These are phyloP conservation scores for Montipora cactus DNA, from an alignment of 64 coral and sea anemone species.

Conservation along the genomic window DNA sequence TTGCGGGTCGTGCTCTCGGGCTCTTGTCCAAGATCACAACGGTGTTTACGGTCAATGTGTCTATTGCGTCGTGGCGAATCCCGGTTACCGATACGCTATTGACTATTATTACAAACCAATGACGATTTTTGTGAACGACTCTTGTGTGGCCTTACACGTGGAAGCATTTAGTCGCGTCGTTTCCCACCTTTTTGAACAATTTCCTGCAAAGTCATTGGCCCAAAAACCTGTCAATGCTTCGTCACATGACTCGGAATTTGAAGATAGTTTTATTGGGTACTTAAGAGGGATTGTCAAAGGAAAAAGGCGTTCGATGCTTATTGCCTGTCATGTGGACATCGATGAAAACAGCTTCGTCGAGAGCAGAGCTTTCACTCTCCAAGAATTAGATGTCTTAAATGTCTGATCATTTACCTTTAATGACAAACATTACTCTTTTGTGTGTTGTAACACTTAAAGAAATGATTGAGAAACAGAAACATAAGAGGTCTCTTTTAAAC, in stretches of 20 bases:
- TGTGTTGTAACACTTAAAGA: no score
- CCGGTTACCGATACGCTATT: constrained; percentile 62
- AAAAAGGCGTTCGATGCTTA: neutral
- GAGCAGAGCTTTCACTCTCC: constrained; percentile 59
- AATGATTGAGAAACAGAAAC: no score
- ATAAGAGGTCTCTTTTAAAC: no score
- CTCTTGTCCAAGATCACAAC: constrained; percentile 73
- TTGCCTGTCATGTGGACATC: constrained; percentile 45
- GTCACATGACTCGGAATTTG: neutral
- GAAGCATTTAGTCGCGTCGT: constrained; percentile 27
- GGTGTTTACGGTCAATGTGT: constrained; percentile 82
- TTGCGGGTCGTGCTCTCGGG: constrained; percentile 59
- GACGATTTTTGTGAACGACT: constrained; percentile 36
- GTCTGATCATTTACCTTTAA: no score
- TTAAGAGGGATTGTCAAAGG: constrained; percentile 23
- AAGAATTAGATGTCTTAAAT: neutral
- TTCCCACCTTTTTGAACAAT: constrained; percentile 7
- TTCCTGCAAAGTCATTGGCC: constrained; percentile 1
- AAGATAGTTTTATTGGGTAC: constrained; percentile 24
- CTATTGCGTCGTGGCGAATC: constrained; percentile 53
- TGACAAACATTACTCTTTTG: neutral
- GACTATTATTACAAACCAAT: constrained; percentile 65
- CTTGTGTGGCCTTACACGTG: constrained; percentile 29
- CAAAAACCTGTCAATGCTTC: neutral
- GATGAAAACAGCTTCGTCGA: constrained; percentile 94